Base-by-base conservation (phyloP, 2,888 invertebrate genomes). In the Idaea straminata region DNA sequence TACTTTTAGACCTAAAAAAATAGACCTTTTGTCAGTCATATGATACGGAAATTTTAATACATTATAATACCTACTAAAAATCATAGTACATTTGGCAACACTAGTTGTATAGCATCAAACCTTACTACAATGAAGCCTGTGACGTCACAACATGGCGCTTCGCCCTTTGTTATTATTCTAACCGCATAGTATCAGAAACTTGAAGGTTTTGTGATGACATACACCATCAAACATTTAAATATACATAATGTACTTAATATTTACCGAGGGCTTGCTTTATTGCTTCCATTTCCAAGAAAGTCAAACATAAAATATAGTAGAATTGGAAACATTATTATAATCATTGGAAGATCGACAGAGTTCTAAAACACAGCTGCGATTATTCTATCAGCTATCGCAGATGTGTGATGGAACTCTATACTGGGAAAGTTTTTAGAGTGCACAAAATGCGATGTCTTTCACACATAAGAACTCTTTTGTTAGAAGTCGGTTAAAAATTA, bases 151-250 rank as follows among this genome's bases (percentile, higher is more conserved):
- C 7, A 47, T 47, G 10, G 0, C 10, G 47, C 13, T 47, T 13
- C 10, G 13, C 10, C 4, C 7, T 7, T 47, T 10, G 36, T 36
- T 36, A 13, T 47, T 47, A 47, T 47, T 47, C 13, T 10, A 47
- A 47, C 47, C 36, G 13, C 10, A 13, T 6, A 4, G 7, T 25
- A 25, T 47, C 61, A 61, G 10, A 64, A n/a, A 61, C 7, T 64
- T 58, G 61, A 35, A 61, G 61, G 35, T 35, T 10, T 35, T 61
- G 47, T 47, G 47, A 47, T 47, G 16, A 59, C 15, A 47, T 36
- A 47, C 47, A 47, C 47, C 47, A 47, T 13, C 4, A 47, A n/a
- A 25, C 10, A 15, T 16, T 59, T 59, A 59, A n/a, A 47, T 47
- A 47, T 47, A 47, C 47, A 47, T 47, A 47, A 47, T 47, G 47